Conservation (phyloP, 2,888 invertebrate genomes). For the Drosophila histrio region DNA sequence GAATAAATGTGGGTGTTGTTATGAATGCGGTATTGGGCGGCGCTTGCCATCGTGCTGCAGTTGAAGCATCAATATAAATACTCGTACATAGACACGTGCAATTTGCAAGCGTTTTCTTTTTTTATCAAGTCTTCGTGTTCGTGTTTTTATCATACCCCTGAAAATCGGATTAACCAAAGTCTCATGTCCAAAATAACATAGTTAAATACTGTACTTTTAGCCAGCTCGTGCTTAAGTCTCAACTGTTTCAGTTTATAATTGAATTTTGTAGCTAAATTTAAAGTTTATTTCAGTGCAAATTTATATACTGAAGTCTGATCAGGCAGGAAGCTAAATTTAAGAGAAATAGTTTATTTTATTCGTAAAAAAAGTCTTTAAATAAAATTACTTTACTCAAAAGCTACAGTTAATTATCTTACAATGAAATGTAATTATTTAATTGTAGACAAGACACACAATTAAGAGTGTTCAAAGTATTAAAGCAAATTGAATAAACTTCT, state of each 20-base stretch:
- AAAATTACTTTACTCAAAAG: not conserved
- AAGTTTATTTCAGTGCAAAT: too few relatives aligned
- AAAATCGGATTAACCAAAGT: slow-evolving; percentile 11
- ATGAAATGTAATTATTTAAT: not conserved
- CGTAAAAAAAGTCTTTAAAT: too few relatives aligned
- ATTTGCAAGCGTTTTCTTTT: slow-evolving; percentile 17
- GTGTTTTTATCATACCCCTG: not conserved
- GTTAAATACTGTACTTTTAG: not conserved
- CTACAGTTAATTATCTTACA: not conserved
- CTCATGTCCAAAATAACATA: not conserved
- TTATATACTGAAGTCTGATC: too few relatives aligned
- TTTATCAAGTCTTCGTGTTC: slow-evolving; percentile 2
- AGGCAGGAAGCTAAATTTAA: too few relatives aligned
- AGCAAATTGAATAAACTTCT: not conserved
- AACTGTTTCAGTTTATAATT: not conserved
- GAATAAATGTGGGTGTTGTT: slow-evolving; percentile 18
- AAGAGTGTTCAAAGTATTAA: not conserved
- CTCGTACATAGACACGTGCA: slow-evolving; percentile 31
- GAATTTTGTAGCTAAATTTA: not conserved
- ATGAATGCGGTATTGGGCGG: slow-evolving; percentile 12
- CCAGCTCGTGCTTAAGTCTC: not conserved
- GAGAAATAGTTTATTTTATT: too few relatives aligned
- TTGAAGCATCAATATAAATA: slow-evolving; percentile 39
- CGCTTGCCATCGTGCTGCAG: slow-evolving; percentile 38
- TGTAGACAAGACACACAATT: not conserved